A percentile compares a stretch with the other conserved stretches of the same genome.
Conservation (phyloP, 2,113 vertebrate genomes). For the Chiloscyllium plagiosum region DNA sequence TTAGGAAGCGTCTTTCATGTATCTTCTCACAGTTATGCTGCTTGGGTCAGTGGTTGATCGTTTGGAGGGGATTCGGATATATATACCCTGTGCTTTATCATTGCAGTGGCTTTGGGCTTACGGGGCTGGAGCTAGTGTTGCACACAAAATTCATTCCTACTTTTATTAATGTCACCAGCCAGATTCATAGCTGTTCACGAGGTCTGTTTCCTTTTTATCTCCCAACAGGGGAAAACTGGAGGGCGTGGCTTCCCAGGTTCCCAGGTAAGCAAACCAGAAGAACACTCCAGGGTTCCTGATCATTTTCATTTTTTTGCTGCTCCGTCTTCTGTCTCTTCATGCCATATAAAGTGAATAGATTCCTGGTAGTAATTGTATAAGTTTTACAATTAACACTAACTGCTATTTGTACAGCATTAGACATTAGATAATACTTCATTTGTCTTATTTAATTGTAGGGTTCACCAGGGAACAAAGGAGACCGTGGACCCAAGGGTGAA, state of each 20-base stretch:
- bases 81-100: background rate
- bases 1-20: background rate
- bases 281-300: constrained; percentile 31
- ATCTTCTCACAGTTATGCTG: background rate
- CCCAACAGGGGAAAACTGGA: constrained; percentile 60
- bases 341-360: background rate
- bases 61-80: background rate
- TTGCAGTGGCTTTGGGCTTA: background rate
- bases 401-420: background rate
- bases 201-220: constrained; percentile 30
- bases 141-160: background rate
- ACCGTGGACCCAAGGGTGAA: constrained; percentile 94
- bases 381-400: background rate
- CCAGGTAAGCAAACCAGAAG: constrained; percentile 55
- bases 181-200: background rate
- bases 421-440: background rate
- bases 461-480: constrained; percentile 71
- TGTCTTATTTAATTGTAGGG: constrained; percentile 60
- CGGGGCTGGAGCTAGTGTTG: background rate
- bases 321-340: background rate
- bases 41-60: background rate
- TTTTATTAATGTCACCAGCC: background rate
- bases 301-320: background rate
- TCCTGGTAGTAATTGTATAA: background rate
- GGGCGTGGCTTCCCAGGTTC: constrained; percentile 66